Base-by-base conservation (phyloP, 1,140 invertebrate species). In the Zaprionus ghesquierei region DNA sequence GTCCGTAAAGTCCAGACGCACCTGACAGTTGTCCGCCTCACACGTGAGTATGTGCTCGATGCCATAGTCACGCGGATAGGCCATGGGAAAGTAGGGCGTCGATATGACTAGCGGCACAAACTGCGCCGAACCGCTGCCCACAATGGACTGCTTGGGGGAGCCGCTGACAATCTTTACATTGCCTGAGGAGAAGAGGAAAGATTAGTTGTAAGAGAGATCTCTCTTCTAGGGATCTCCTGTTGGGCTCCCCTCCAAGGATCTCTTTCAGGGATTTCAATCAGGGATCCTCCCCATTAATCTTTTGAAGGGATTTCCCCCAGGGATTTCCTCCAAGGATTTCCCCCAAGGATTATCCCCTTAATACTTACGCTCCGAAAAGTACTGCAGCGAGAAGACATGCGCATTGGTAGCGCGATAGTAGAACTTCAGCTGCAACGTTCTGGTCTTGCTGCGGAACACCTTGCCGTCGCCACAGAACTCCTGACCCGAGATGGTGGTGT, bases 1-100 rank as follows among this genome's bases (percentile, higher is more conserved):
- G 81, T 96, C 95, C 3, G 94, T 94, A 77, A 96, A 96, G 53
- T 95, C 92, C 29, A 96, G 77, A 51, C 94, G 93, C 31, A 96
- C 93, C 18, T 93, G 91, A 75, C 95, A 95, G 5, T 92, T 92
- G 18, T 93, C 92, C 33, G 91, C 81, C 62, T 91, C 84, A 81
- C 95, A 95, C 13, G 93, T 94, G 23, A 96, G 93, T 4, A 95
- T 92, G 72, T 96, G 95, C 78, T 96, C 95, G 61, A 94, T 93
- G 49, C 94, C 94, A 74, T 95, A 93, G 74, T 96, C 95, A 18
- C 94, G 92, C 0, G 95, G 95, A 92, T 96, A 96, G 10, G 93
- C 92, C 71, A 94, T 93, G 0, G 95, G 95, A 68, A 96, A 96
- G 86, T 95, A 96, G 2, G 95, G 95, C 4, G 95, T 46, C 91